Conservation (phyloP, 2,888 invertebrate species). For the Megaustenia siamemsis region DNA sequence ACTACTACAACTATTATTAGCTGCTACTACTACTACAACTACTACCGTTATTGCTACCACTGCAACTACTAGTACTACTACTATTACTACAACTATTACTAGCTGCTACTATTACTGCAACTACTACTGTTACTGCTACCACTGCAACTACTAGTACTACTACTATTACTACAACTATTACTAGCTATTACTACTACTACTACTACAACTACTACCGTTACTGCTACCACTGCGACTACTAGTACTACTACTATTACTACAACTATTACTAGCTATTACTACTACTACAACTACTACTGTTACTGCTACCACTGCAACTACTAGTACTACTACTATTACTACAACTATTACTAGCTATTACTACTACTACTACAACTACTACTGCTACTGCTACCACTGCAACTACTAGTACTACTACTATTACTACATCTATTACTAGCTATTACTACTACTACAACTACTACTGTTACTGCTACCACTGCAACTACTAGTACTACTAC, state of each 20-base stretch:
- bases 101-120: no score
- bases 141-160: not conserved
- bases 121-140: not conserved
- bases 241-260: no score
- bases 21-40: conserved; percentile 25
- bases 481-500: conserved; percentile 55
- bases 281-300: conserved; percentile 4
- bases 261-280: not conserved
- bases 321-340: no score
- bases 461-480: conserved; percentile 54
- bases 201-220: conserved; percentile 4
- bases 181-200: conserved; percentile 9
- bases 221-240: no score
- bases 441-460: conserved; percentile 43
- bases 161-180: not conserved
- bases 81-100: no score
- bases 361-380: conserved; percentile 54
- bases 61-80: not conserved
- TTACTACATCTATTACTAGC: no score
- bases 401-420: conserved; percentile 43
- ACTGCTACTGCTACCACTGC: conserved; percentile 46
- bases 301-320: not conserved
- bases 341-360: no score
- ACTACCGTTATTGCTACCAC: conserved; percentile 3
- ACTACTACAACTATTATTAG: no score